These are phyloP conservation scores for Eugnorisma glareosa DNA, from an alignment of 2,888 invertebrate species.

Conservation along the genomic window DNA sequence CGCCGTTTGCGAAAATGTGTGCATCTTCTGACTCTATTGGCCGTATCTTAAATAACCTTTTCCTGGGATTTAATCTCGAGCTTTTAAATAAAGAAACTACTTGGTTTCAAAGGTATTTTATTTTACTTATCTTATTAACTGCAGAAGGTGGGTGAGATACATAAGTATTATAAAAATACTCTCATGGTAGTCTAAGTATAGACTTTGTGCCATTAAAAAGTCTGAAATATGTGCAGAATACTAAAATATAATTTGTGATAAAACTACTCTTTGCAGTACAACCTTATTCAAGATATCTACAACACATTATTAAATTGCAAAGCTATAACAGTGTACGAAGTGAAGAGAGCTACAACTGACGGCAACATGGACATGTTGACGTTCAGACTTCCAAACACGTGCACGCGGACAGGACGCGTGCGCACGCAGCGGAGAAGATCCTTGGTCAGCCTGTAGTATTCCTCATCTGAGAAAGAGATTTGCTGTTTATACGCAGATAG, in stretches of 20 bases:
- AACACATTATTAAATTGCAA: constrained; percentile 73
- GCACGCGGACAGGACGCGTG: constrained; percentile 69
- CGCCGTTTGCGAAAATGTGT: neutral
- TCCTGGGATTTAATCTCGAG: no score
- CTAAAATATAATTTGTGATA: neutral
- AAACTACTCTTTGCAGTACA: neutral
- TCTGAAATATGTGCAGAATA: neutral
- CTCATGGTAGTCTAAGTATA: neutral
- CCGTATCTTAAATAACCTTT: neutral
- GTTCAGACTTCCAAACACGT: constrained; percentile 71
- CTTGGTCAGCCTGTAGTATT: constrained; percentile 68
- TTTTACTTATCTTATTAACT: neutral
- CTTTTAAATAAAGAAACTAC: neutral
- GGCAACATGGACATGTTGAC: constrained; percentile 79
- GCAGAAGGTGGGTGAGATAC: neutral
- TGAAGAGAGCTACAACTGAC: constrained; percentile 73
- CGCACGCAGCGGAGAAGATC: constrained; percentile 73
- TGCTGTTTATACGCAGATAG: no score
- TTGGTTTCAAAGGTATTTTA: neutral
- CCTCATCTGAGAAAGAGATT: constrained; percentile 61
- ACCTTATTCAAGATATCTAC: neutral
- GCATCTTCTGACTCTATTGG: neutral
- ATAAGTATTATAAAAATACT: neutral
- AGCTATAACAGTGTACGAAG: constrained; percentile 77
- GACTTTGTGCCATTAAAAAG: neutral